A percentile compares a stretch with the other conserved stretches of the same genome.
phyloP scores from a whole-genome alignment of 2,113 vertebrate genomes.

The Alectura lathami region DNA sequence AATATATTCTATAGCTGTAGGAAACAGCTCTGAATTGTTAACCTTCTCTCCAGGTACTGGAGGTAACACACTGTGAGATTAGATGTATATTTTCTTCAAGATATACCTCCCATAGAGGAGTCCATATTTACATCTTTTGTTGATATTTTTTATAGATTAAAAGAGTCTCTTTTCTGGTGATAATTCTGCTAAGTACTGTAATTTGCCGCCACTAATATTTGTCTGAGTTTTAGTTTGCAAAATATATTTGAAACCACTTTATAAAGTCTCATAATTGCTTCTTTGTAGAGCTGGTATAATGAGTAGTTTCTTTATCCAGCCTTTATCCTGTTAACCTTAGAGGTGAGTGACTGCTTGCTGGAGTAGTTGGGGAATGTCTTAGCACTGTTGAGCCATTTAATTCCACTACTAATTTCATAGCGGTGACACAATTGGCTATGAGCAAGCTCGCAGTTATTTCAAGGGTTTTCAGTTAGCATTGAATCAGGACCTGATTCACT shows the following conservation, averaged over 20 bases:
- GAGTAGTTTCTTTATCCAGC: conserved; percentile 82
- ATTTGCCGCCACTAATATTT: conserved; percentile 89
- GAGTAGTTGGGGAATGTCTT: conserved; percentile 70
- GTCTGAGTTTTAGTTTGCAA: conserved; percentile 86
- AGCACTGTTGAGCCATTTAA: conserved; percentile 64
- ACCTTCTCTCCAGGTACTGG: conserved; percentile 84
- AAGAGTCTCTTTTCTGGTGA: conserved; percentile 86
- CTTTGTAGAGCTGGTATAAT: conserved; percentile 81
- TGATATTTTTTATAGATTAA: conserved; percentile 89
- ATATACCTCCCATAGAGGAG: conserved; percentile 82
- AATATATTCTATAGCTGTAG: conserved; percentile 81
- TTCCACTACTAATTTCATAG: conserved; percentile 67
- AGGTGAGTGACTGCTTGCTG: conserved; percentile 73
- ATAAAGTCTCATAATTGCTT: conserved; percentile 86
- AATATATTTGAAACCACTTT: conserved; percentile 85
- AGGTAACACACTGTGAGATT: conserved; percentile 84
- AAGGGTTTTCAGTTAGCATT: conserved; percentile 56
- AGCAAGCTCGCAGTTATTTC: conserved; percentile 58
- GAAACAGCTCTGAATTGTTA: conserved; percentile 84
- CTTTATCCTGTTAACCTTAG: conserved; percentile 85
- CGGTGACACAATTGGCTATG: conserved; percentile 51
- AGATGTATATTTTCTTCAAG: conserved; percentile 88
- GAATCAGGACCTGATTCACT: conserved; percentile 55
- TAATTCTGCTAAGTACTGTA: conserved; percentile 89
- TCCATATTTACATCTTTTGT: conserved; percentile 88